A percentile compares a stretch with the other conserved stretches of the same genome.
phyloP scores from a whole-genome alignment of 1,140 invertebrate genomes.

The Trichonephila inaurata region DNA sequence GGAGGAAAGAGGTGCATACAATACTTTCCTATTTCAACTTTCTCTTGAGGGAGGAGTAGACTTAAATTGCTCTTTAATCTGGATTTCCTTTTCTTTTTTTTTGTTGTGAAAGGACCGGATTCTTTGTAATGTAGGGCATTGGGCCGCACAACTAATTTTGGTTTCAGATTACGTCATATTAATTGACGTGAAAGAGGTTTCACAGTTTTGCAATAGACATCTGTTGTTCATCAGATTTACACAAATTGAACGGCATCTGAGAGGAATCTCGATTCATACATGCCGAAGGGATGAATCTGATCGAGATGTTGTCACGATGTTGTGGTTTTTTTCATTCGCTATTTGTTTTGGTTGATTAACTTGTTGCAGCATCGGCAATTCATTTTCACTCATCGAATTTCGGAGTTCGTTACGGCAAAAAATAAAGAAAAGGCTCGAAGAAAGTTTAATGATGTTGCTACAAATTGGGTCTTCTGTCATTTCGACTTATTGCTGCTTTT shows the following conservation, averaged over 20 bases:
- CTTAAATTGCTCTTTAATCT: constrained; percentile 63
- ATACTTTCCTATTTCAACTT: background rate
- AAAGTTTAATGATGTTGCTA: background rate
- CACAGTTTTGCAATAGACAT: constrained; percentile 40
- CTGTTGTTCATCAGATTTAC: constrained; percentile 60
- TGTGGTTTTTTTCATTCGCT: constrained; percentile 3
- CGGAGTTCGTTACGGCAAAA: background rate
- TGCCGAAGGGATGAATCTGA: background rate
- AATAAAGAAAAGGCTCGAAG: background rate
- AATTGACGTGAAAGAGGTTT: constrained; percentile 63
- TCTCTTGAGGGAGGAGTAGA: constrained; percentile 11
- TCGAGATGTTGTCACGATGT: constrained; percentile 34
- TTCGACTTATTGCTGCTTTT: background rate
- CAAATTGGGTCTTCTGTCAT: background rate
- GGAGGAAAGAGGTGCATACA: constrained; percentile 28
- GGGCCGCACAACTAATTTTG: constrained; percentile 50
- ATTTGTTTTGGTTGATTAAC: constrained; percentile 24
- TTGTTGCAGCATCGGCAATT: background rate
- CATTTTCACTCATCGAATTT: background rate
- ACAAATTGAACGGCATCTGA: constrained; percentile 12
- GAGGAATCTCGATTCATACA: constrained; percentile 2
- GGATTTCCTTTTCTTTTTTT: constrained; percentile 41
- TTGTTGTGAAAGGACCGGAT: constrained; percentile 62
- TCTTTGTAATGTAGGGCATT: constrained; percentile 71
- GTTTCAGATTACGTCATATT: constrained; percentile 59